Evolutionary conservation across 2,113 vertebrate species (phyloP), one percentile per base, ranked within the genome.

Genomic region (Micromys minutus): DNA sequence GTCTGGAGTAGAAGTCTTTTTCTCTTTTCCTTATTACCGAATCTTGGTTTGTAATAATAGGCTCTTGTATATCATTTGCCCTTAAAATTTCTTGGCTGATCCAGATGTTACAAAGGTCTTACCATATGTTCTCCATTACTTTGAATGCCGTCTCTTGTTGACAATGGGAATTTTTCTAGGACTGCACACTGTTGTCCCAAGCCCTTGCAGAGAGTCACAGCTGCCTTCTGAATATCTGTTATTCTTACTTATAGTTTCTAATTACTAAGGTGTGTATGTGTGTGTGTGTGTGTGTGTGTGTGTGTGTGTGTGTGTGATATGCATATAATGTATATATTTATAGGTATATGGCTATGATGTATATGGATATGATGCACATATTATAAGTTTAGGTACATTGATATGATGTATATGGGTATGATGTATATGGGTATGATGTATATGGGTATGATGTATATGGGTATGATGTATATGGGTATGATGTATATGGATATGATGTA

Each of bases 41-140:
- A 83, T 52, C 4, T 16, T 31, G 75, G 86, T 63, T 76, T n/a
- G 71, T 63, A 55, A 67, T 16, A 87, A 71, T 2, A 39, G 59
- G 52, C 47, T 71, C 63, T n/a, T 22, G 2, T n/a, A 69, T 31
- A 7, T 4, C 50, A 45, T 5, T 72, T 24, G 55, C 5, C 34
- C 55, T 92, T 67, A 76, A 39, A 57, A 42, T 34, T 57, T 83
- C 26, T 34, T 88, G 22, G 36, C 5, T 86, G 24, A 26, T 2
- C 67, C 50, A 55, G 74, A 74, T 55, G 26, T 39, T n/a, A 85
- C 12, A 50, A 47, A 11, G 36, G 21, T 74, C 26, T 76, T 83
- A 7, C 6, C 34, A 16, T 45, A 31, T 50, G 10, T 36, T 77
- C 39, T 34, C 29, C 0, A 0, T 50, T 8, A 69, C 5, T 24